These are phyloP conservation scores for Rutilus rutilus DNA, from an alignment of 2,113 vertebrate genomes.

Conservation along the genomic window DNA sequence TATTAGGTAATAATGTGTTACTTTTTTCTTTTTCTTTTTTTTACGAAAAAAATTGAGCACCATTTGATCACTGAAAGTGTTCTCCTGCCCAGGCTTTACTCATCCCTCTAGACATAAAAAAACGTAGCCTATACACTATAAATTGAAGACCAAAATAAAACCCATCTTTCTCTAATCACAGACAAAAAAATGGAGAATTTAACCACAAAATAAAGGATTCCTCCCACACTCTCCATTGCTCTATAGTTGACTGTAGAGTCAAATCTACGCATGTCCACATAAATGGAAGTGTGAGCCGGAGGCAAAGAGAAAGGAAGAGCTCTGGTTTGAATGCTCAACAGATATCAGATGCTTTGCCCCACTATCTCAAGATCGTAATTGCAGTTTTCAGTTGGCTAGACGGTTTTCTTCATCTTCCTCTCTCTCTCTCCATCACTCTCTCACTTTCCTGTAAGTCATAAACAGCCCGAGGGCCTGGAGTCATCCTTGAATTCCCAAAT, in stretches of 20 bases:
- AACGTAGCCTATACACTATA: not conserved
- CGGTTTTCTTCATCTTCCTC: constrained; percentile 9
- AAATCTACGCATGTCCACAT: not conserved
- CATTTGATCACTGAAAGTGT: not conserved
- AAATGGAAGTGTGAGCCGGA: not conserved
- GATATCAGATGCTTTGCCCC: constrained; percentile 35
- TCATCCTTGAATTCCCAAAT: constrained; percentile 32
- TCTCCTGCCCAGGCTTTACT: not conserved
- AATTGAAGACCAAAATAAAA: constrained; percentile 6
- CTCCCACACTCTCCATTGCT: not conserved
- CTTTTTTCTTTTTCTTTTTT: not conserved
- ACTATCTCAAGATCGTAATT: constrained; percentile 43
- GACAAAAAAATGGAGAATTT: not conserved
- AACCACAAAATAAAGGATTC: constrained; percentile 1
- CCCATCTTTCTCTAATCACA: not conserved
- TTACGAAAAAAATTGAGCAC: not conserved
- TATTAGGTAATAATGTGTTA: not conserved
- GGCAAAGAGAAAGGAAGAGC: not conserved
- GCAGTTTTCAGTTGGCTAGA: constrained; percentile 4
- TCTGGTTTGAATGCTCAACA: constrained; percentile 1
- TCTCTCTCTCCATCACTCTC: constrained; percentile 16
- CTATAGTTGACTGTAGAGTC: not conserved
- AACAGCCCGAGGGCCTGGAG: constrained; percentile 5
- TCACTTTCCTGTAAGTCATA: constrained; percentile 18
- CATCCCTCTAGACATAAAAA: not conserved